Evolutionary conservation across 2,113 vertebrate species (phyloP).

Genomic region (Sitta europaea): DNA sequence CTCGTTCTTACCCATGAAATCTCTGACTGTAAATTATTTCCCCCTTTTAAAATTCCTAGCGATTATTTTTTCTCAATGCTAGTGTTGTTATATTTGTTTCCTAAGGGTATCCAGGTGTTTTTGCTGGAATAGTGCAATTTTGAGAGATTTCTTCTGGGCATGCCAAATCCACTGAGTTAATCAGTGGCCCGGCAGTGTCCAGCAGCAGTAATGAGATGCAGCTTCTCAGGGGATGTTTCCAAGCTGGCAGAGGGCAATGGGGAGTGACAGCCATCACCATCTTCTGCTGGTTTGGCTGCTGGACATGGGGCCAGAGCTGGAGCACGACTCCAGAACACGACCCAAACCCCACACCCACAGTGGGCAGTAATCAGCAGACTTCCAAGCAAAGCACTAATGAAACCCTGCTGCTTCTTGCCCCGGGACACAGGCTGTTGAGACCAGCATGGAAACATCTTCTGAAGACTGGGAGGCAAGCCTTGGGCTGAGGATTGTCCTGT

Average conservation of each 20-base stretch:
- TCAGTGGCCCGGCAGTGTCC: not conserved
- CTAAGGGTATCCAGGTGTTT: slow-evolving; percentile 21
- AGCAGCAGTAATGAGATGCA: not conserved
- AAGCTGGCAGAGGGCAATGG: not conserved
- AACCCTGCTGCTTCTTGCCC: not conserved
- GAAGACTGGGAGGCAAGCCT: not conserved
- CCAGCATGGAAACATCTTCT: not conserved
- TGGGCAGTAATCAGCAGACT: not conserved
- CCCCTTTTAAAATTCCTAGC: slow-evolving; percentile 5
- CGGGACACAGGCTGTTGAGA: not conserved
- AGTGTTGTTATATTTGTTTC: slow-evolving; percentile 15
- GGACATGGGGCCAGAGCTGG: not conserved
- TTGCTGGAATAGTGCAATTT: not conserved
- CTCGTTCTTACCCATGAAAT: not conserved
- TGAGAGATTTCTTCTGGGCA: not conserved
- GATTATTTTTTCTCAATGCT: not conserved
- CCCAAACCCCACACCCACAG: not conserved
- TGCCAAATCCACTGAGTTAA: not conserved
- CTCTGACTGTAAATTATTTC: not conserved
- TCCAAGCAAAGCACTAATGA: not conserved
- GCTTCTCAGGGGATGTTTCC: not conserved
- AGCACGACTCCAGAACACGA: not conserved
- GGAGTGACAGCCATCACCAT: not conserved
- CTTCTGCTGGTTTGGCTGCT: not conserved
- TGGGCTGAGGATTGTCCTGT: not conserved